Percentiles rank a stretch among this genome's conserved stretches.
These are phyloP conservation scores for Sesia bembeciformis DNA, from an alignment of 2,888 invertebrate genomes.

Conservation along the genomic window DNA sequence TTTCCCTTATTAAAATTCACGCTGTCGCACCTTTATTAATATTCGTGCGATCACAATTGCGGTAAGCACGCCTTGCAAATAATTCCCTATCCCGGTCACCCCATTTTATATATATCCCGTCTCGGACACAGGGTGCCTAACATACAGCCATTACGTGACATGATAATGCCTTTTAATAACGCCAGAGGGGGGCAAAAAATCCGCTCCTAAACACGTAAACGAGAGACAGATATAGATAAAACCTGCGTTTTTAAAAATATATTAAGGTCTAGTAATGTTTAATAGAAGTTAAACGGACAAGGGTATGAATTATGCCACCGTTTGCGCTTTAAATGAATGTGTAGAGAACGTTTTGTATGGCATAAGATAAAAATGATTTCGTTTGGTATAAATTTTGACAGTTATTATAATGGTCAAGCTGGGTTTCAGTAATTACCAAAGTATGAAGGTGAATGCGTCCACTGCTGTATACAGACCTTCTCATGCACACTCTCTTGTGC, in stretches of 20 bases:
- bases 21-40: too few relatives aligned
- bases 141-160: constrained; percentile 36
- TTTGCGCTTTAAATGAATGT: background rate
- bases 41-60: background rate
- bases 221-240: background rate
- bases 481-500: too few relatives aligned
- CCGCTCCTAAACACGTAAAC: too few relatives aligned
- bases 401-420: background rate
- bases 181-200: constrained; percentile 7
- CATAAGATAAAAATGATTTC: background rate
- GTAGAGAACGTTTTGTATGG: background rate
- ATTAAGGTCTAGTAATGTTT: background rate
- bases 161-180: constrained; percentile 42
- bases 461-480: too few relatives aligned
- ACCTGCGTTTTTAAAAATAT: background rate
- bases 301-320: background rate
- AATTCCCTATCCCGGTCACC: constrained; percentile 12
- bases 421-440: too few relatives aligned
- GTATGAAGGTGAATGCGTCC: too few relatives aligned
- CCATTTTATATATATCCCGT: constrained; percentile 2
- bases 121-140: constrained; percentile 26
- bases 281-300: background rate
- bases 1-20: too few relatives aligned
- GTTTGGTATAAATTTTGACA: background rate
- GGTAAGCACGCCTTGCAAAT: constrained; percentile 21